Base-by-base conservation (phyloP, 92 coral and sea anemone genomes). In the Porites lobata region DNA sequence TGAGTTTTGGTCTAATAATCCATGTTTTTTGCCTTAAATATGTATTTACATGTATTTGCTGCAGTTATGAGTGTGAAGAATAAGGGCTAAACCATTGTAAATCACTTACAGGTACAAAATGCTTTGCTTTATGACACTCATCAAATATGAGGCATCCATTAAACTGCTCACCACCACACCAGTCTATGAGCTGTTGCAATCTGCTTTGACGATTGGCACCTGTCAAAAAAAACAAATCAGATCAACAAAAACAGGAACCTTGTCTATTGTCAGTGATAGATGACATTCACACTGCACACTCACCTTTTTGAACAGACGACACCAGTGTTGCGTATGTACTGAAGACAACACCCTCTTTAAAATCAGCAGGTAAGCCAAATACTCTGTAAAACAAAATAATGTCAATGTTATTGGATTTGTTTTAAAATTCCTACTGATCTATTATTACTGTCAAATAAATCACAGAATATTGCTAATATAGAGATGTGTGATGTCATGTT, bases 81-180 rank as follows among this genome's bases (percentile, higher is more conserved):
- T 6, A 32, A 69, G 18, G 1, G n/a, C 6, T 72, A 4, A 6
- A 13, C 17, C 1, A 11, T 0, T 9, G 43, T 20, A 26, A 20
- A 26, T 69, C 51, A 90, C 99, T 84, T 96, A 96, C 99, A 6
- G 99, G 99, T 9, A 97, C 92, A 82, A 92, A 97, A 95, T 97
- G 98, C 84, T 97, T 97, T 9, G 99, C 99, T 73, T 97, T 97
- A 78, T 97, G 99, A 81, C 98, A 94, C 75, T 97, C 99, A 52
- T 97, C 99, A 80, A 97, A 97, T 85, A 97, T 95, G 43, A 97
- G 93, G 69, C 99, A 97, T 6, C 99, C 99, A 87, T 89, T 95
- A 85, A 97, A 97, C 70, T 69, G 74, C 54, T 93, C 94, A 3
- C 99, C 98, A 17, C 99, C 99, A 87, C 99, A 97, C 99, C 99